Evolutionary conservation across 1,140 invertebrate species (phyloP), one percentile per base, ranked within the genome.

Genomic region (Drosophila jambulina): DNA sequence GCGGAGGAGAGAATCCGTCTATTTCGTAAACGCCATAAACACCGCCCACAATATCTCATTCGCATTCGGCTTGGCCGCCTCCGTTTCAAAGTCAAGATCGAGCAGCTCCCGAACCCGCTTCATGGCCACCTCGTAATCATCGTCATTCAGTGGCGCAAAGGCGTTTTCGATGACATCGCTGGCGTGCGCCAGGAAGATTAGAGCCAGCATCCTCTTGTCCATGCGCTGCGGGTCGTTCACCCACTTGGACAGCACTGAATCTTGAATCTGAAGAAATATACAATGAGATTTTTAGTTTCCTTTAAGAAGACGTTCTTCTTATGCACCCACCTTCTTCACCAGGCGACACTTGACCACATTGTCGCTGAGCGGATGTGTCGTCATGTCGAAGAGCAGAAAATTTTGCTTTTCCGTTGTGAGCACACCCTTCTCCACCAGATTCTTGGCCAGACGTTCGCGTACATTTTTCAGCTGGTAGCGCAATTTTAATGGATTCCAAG

Each of bases 351-450:
- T 99, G n/a, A 98, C 96, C 76, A 96, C 95, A 94, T 97, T 97
- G 93, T 99, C 98, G 58, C 97, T 98, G 43, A 99, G 94, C 40
- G 99, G 99, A 95, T 99, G 99, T 80, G 99, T 99, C 27, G 99
- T 99, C 99, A 99, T 99, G 94, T 99, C 99, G 94, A 99, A 99
- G 21, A 99, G 94, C 77, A 99, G 94, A 94, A 99, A 99, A 94
- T 99, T 99, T 94, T 99, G 99, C 94, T 99, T 99, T 94, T 99
- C 99, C 58, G 99, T 99, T 51, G 99, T 99, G 70, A 99, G 95
- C n/a, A 99, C 98, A 78, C 99, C 99, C 94, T 99, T 99, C 93
- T 99, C 99, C 21, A 99, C 99, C 82, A 99, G 95, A 94, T 99
- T 99, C 93, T 99, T 99, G 13, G 99, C 99, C 91, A 99, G 94